Base-by-base conservation (phyloP, 2,113 vertebrate species). In the Gasterosteus nipponicus region DNA sequence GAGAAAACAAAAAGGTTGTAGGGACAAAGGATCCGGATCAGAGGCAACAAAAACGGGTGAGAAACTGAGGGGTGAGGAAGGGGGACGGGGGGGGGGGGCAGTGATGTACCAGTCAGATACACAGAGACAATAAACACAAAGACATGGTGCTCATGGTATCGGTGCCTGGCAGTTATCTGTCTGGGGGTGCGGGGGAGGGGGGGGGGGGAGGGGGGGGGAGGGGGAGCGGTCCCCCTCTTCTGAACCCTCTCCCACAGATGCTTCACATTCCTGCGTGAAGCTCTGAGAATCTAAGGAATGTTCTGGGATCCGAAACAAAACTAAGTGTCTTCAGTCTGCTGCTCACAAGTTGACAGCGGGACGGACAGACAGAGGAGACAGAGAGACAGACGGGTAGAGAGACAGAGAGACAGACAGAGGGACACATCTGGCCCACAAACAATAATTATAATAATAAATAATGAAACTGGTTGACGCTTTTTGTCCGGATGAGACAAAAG, bases 41-140 rank as follows among this genome's bases (percentile, higher is more conserved):
- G 47, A 88, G 72, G 58, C 53, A 89, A 89, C 74, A n/a, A 69
- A 91, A 91, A 86, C 4, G 73, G 89, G 89, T 53, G 63, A 73
- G 58, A 54, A 85, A 80, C 87, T 87, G 80, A 78, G 59, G 75
- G 71, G 72, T 5, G 86, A 73, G 68, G 73, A 49, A 18, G 73
- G 77, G 29, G 71, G 18, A 73, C 75, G 29, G 71, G 67, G 57
- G 33, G 10, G 77, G 59, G 46, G n/a, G 67, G 80, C 60, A 86
- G 49, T 0, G 15, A 72, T 2, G 69, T 29, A 64, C 42, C 1
- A 3, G 73, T 79, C 74, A 80, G 65, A 41, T 2, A 31, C 16
- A 42, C 26, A 31, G 2, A 57, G 12, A 53, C 51, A 46, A 14
- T 12, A 44, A 44, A 44, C 12, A 44, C 42, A 15, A 44, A 44